These are phyloP conservation scores for Vicugna pacos DNA, from an alignment of 2,113 vertebrate species.

Conservation along the genomic window DNA sequence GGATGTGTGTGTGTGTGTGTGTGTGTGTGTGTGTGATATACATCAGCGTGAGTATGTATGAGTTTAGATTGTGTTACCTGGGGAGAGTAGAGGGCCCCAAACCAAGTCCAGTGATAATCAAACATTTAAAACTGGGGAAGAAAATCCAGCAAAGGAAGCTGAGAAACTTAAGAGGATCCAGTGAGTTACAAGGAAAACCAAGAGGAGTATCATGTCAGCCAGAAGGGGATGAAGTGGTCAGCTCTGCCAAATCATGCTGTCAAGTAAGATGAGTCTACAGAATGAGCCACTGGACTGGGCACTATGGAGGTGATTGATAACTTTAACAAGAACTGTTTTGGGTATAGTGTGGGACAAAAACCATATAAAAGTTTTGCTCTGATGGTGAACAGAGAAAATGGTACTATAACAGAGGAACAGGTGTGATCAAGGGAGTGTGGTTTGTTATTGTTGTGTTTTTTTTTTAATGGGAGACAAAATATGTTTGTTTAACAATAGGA, in stretches of 20 bases:
- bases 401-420: neutral
- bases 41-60: neutral
- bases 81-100: neutral
- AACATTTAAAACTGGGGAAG: neutral
- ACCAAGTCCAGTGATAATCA: neutral
- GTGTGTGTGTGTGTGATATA: neutral
- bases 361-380: neutral
- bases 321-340: neutral
- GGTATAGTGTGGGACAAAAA: neutral
- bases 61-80: neutral
- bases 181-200: neutral
- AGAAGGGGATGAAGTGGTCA: neutral
- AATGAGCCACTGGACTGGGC: neutral
- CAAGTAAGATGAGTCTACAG: neutral
- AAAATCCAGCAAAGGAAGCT: neutral
- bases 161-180: neutral
- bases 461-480: neutral
- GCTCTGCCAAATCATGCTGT: neutral
- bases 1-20: too few species aligned
- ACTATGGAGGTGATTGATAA: neutral
- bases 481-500: neutral
- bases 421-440: neutral
- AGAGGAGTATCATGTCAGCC: neutral
- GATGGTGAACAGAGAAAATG: neutral
- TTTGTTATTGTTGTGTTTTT: neutral